phyloP scores from a whole-genome alignment of 2,888 invertebrate genomes.

The Tetranychus truncatus region DNA sequence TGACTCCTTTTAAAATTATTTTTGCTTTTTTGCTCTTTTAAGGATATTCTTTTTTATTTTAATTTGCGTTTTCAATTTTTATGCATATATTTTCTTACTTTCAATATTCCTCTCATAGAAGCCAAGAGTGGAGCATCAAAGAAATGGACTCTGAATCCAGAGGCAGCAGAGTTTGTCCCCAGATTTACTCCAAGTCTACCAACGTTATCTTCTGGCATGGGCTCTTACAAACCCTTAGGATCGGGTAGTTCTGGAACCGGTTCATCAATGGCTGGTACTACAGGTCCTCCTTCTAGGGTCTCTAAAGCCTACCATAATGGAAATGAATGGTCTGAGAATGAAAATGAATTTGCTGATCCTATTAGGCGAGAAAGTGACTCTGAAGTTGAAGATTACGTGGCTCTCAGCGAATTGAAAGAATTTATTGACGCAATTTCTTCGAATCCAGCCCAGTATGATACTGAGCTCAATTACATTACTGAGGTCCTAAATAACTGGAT shows the following conservation, averaged over 20 bases:
- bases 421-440: conserved; percentile 20
- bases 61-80: neutral
- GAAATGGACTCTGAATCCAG: conserved; percentile 10
- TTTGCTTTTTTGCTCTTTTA: neutral
- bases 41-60: neutral
- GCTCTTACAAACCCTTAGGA: neutral
- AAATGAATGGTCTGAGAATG: conserved; percentile 2
- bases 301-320: conserved; percentile 1
- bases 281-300: neutral
- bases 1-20: neutral
- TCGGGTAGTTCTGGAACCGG: neutral
- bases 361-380: conserved; percentile 1
- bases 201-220: neutral
- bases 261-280: neutral
- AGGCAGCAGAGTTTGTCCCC: conserved; percentile 10
- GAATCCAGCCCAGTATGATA: conserved; percentile 19
- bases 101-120: neutral
- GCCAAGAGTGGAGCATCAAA: neutral
- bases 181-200: neutral
- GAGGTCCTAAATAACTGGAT: conserved; percentile 17
- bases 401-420: conserved; percentile 21
- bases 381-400: conserved; percentile 21
- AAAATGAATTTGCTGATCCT: neutral
- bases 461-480: conserved; percentile 13
- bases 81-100: neutral